Conservation (phyloP, 2,797 vertebrate species). For the Gymnoscopelus braueri region DNA sequence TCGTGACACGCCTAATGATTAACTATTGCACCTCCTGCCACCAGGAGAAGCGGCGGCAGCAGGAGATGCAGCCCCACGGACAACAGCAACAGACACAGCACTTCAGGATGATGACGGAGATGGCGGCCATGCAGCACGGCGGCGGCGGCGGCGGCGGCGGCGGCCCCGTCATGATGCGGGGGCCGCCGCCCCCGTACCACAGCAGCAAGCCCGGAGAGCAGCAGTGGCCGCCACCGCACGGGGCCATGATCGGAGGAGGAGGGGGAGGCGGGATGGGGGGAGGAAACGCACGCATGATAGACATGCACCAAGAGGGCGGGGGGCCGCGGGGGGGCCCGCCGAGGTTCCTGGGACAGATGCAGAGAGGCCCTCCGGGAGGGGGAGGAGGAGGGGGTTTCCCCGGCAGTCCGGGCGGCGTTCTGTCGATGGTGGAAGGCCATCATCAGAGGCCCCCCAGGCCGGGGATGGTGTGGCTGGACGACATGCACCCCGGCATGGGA, state of each 20-base stretch:
- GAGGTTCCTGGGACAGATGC: conserved; percentile 87
- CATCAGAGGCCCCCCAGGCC: conserved; percentile 85
- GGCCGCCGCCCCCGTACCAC: conserved; percentile 96
- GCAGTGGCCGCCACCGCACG: conserved; percentile 80
- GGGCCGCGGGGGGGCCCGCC: conserved; percentile 79
- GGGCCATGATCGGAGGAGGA: conserved; percentile 87
- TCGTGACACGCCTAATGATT: too few relatives aligned
- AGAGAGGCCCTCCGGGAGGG: conserved; percentile 80
- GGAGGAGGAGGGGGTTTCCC: conserved; percentile 74
- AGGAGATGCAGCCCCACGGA: conserved; percentile 84
- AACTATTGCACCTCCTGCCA: too few relatives aligned
- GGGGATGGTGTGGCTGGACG: conserved; percentile 91
- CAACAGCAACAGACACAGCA: conserved; percentile 78
- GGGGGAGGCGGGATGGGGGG: conserved; percentile 85
- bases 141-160: conserved; percentile 29
- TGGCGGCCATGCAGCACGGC: conserved; percentile 69
- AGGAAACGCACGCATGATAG: conserved; percentile 77
- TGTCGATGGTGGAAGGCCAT: conserved; percentile 83
- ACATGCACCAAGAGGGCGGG: conserved; percentile 75
- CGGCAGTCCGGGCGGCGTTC: conserved; percentile 82
- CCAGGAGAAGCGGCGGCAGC: conserved; percentile 93
- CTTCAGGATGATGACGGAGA: conserved; percentile 83
- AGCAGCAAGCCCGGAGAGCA: conserved; percentile 95
- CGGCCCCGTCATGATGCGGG: conserved; percentile 88
- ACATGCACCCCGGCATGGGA: conserved; percentile 87